Base-by-base conservation (phyloP, 2,113 vertebrate species). In the Sprattus sprattus region DNA sequence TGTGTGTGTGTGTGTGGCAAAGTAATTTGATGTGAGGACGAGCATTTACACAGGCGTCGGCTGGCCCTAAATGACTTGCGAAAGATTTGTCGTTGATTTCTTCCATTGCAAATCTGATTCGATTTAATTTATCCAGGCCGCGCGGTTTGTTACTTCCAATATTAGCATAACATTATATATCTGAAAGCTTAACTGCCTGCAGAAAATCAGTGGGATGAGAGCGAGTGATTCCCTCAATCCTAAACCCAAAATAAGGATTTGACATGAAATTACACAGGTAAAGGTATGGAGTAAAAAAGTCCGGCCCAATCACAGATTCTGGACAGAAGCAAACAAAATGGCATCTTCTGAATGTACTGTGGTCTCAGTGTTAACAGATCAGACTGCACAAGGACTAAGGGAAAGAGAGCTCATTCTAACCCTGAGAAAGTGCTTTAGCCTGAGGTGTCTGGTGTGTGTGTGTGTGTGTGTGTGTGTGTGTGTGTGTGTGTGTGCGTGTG, bases 71-170 rank as follows among this genome's bases (percentile, higher is more conserved):
- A 85, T 85, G 57, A 39, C 57, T 54, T 60, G 78, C 28, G 20
- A 88, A 88, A 86, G 25, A 82, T 82, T 82, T 82, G 28, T 44
- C 57, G 82, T 83, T 86, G 82, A 83, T 60, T 86, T 86, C 25
- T 83, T 86, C 83, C 78, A 83, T 86, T 86, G 83, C 60, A 6
- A 52, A 85, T 85, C 85, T 83, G 8, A 44, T 39, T 67, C 81
- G 71, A 81, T 64, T 83, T 87, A 50, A 83, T 86, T 88, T 88
- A 82, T 60, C 71, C 47, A 18, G 9, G 83, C 57, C 82, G 52
- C 84, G 81, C n/a, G 82, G 86, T 87, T 88, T 86, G 81, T 87
- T 85, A 86, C 88, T 82, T 88, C 82, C 80, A 87, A 83, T 88
- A 89, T 87, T 81, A 84, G 84, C 84, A 88, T n/a, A n/a, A n/a